A percentile compares a stretch with the other conserved stretches of the same genome.
Conservation (phyloP, 1,140 invertebrate genomes). For the Arion vulgaris region DNA sequence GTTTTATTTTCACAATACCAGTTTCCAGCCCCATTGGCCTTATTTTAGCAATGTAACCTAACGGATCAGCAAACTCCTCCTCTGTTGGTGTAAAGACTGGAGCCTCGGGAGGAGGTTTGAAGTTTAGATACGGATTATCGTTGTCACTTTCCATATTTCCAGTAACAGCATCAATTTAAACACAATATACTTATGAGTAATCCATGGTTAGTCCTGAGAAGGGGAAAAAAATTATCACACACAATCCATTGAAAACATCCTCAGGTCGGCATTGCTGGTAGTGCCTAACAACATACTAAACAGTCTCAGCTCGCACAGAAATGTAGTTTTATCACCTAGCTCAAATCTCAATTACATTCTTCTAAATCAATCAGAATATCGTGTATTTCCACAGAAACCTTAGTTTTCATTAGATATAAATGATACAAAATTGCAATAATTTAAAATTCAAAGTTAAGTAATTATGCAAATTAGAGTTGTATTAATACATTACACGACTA, state of each 20-base stretch:
- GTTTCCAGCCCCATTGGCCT: conserved; percentile 85
- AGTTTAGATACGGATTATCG: conserved; percentile 62
- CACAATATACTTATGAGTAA: conserved; percentile 7
- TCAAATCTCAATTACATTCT: not conserved
- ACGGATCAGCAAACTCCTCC: conserved; percentile 92
- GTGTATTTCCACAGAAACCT: not conserved
- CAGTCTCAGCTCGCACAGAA: conserved; percentile 23
- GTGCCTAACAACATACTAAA: conserved; percentile 54
- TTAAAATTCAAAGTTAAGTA: not conserved
- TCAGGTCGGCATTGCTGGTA: conserved; percentile 36
- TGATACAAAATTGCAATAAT: not conserved
- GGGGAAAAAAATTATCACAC: conserved; percentile 35
- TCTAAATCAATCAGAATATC: not conserved
- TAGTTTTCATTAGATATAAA: not conserved
- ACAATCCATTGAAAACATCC: conserved; percentile 45
- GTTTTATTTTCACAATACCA: conserved; percentile 92
- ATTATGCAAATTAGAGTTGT: conserved; percentile 34
- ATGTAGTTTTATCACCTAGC: conserved; percentile 37
- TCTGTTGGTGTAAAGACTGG: conserved; percentile 89
- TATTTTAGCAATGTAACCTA: conserved; percentile 92
- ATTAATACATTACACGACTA: conserved; percentile 25
- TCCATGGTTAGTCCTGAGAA: conserved; percentile 7
- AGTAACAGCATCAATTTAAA: not conserved
- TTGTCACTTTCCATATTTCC: not conserved
- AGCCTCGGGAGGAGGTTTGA: conserved; percentile 79